These are phyloP conservation scores for Philonicus albiceps DNA, from an alignment of 2,888 invertebrate species.

Conservation along the genomic window DNA sequence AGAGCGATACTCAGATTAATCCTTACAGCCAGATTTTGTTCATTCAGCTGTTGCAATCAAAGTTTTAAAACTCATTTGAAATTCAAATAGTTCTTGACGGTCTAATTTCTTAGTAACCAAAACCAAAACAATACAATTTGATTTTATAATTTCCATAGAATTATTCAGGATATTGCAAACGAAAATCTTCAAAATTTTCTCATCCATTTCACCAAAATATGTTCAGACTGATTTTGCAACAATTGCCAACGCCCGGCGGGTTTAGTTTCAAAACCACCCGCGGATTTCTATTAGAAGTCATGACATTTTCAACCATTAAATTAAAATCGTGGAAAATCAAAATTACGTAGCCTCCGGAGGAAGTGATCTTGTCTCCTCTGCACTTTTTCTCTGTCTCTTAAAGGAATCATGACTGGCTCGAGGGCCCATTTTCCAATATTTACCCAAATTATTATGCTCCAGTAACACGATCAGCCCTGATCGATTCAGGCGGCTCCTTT, in stretches of 20 bases:
- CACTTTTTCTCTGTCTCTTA: not conserved
- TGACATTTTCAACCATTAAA: not conserved
- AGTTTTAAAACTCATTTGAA: too few relatives aligned
- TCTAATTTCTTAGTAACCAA: too few relatives aligned
- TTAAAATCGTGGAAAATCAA: slow-evolving; percentile 7
- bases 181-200: not conserved
- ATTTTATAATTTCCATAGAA: too few relatives aligned
- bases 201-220: not conserved
- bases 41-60: too few relatives aligned
- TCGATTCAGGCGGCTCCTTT: not conserved
- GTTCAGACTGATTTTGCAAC: not conserved
- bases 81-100: too few relatives aligned
- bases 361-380: not conserved
- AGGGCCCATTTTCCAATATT: not conserved
- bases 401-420: not conserved
- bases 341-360: not conserved
- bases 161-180: not conserved
- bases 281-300: not conserved
- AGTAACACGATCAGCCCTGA: not conserved
- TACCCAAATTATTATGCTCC: slow-evolving; percentile 18
- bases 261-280: not conserved
- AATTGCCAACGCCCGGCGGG: not conserved
- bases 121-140: too few relatives aligned
- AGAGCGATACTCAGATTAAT: too few relatives aligned
- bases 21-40: too few relatives aligned